Base-by-base conservation (phyloP, 2,888 invertebrate genomes). In the Hypercompe scribonia region DNA sequence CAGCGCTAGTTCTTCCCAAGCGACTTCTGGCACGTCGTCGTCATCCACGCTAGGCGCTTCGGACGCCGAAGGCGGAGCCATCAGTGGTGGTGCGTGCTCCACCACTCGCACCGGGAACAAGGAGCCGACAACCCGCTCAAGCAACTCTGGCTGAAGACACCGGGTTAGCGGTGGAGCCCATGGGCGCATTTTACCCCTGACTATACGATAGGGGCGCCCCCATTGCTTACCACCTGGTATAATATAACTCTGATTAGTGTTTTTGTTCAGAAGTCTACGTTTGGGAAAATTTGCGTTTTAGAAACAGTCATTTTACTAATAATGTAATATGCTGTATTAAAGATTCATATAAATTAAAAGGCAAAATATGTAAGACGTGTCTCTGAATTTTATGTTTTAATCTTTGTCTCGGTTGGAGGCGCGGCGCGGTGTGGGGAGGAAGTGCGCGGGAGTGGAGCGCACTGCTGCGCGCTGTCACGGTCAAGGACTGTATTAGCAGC, bases 401-500 rank as follows among this genome's bases (percentile, higher is more conserved):
- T 85, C 85, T 85, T 72, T 83, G 84, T 8, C 0, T 13, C 1
- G 42, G 58, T 70, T 33, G 78, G 84, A 79, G 84, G 85, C 72
- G 75, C 78, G 80, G 77, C 71, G 74, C 74, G 76, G 78, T 76
- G 84, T 80, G 84, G 77, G 84, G 84, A 81, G 86, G 83, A 73
- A 74, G 84, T 82, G 88, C 87, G 89, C 88, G 85, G 88, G 87
- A 92, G 90, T 90, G 89, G 89, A 90, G 88, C 91, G 89, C 85
- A 89, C 91, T 91, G 91, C 89, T 90, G 87, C 88, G 78, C 79
- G 85, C 90, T 90, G 92, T 91, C 92, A 93, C 91, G 93, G 94
- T 93, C 94, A 94, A 94, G 94, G 93, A 90, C 92, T 92, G 87
- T 86, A 87, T 91, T 89, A 88, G 90, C 86, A 82, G 79, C 86